Percentiles rank a stretch among this genome's conserved stretches.
phyloP scores from a whole-genome alignment of 2,113 vertebrate genomes.

The Coptodon rendalli region DNA sequence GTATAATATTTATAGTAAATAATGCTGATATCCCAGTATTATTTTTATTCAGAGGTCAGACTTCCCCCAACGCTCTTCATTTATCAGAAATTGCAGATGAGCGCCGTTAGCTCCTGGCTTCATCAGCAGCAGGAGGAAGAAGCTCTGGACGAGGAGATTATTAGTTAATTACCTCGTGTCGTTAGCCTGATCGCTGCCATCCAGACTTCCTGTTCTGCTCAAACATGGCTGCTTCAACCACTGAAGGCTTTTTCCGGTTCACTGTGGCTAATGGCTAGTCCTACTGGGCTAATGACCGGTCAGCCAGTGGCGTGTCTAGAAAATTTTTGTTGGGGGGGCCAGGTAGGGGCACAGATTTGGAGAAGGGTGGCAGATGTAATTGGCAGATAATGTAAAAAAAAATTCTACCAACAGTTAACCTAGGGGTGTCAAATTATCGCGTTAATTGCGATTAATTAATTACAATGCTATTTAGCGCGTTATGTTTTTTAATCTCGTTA shows the following conservation, averaged over 20 bases:
- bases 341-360: too few relatives aligned
- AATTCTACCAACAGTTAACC: too few relatives aligned
- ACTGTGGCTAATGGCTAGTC: not conserved
- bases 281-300: not conserved
- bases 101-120: not conserved
- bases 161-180: not conserved
- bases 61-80: not conserved
- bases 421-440: too few relatives aligned
- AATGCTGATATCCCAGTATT: not conserved
- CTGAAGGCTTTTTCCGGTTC: not conserved
- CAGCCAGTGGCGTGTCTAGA: too few relatives aligned
- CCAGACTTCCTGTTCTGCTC: not conserved
- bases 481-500: too few relatives aligned
- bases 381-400: too few relatives aligned
- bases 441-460: too few relatives aligned
- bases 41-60: not conserved
- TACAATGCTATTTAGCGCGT: too few relatives aligned
- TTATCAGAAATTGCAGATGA: not conserved
- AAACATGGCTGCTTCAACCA: not conserved
- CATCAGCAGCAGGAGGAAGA: not conserved
- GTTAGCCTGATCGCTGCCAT: not conserved
- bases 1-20: not conserved
- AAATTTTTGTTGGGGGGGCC: too few relatives aligned
- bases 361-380: too few relatives aligned
- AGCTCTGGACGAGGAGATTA: not conserved